Evolutionary conservation across 2,113 vertebrate genomes (phyloP), one percentile per base, ranked within the genome.

Genomic region (Mustela nigripes): DNA sequence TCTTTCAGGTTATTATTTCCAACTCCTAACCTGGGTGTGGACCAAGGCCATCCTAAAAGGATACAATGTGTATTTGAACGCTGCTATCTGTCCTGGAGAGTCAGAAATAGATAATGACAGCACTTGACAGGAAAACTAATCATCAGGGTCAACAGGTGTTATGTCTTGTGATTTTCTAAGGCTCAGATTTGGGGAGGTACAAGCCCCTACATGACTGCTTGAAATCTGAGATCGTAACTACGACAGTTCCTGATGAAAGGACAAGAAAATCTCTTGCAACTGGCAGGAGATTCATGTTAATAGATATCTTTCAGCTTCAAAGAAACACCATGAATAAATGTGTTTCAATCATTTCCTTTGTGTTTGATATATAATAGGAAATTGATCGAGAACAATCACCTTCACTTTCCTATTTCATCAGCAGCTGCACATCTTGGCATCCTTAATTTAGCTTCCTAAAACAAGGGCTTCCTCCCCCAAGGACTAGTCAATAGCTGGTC

Each of bases 211-310:
- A 90, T 94, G 93, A 95, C 15, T 97, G 91, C 78, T 93, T 78
- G 78, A 95, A 98, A 97, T 83, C 94, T 80, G 97, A 94, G 60
- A 89, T 98, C 74, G 98, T 98, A 45, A 91, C 5, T 84, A 89
- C 95, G 84, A 97, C 88, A 97, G 92, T 95, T 98, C 97, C 36
- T 98, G 98, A 97, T 88, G 97, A 88, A 91, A 67, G 22, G 15
- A 21, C 33, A 90, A 63, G 84, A 89, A 95, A 90, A 65, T 84
- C 53, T 84, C 50, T 97, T 88, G n/a, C 48, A 97, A 96, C 85
- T 92, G 97, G 82, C 86, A 98, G 81, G 56, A 91, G 15, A 53
- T 98, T 48, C 92, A 69, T 95, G 50, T 97, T 98, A 98, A 98
- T 95, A 97, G 82, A 48, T 95, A 97, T 73, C 42, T 96, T 98